Evolutionary conservation across 2,888 invertebrate species (phyloP).

Genomic region (Heliconius sara): DNA sequence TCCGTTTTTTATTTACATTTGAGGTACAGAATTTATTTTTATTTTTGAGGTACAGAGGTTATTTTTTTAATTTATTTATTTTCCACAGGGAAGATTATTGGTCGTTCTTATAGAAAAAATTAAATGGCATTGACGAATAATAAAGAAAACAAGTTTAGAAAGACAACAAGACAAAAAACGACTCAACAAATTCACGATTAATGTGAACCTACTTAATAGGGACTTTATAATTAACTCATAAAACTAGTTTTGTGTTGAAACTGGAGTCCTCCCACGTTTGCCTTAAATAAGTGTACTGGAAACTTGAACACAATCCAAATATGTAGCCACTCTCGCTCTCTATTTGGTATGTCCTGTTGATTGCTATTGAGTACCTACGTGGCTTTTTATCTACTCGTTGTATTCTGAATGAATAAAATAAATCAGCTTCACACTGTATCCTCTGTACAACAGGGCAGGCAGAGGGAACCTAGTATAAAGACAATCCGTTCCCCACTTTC

Average conservation of each 20-base stretch:
- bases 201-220: neutral
- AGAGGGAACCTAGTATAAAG: too few relatives aligned
- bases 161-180: neutral
- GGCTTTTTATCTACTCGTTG: constrained; percentile 27
- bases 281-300: constrained; percentile 36
- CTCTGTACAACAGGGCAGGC: too few relatives aligned
- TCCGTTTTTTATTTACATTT: too few relatives aligned
- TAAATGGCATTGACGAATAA: neutral
- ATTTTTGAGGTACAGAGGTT: too few relatives aligned
- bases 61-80: too few relatives aligned
- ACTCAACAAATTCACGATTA: neutral
- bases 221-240: constrained; percentile 8
- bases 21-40: too few relatives aligned
- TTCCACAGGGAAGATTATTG: too few relatives aligned
- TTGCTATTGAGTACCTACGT: constrained; percentile 20
- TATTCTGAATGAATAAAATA: neutral
- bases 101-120: too few relatives aligned
- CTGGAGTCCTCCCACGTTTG: constrained; percentile 44
- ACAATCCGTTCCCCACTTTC: too few relatives aligned
- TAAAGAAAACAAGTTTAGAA: neutral
- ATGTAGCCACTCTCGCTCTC: constrained; percentile 45
- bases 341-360: constrained; percentile 37
- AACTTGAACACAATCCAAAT: constrained; percentile 30
- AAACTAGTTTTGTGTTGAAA: constrained; percentile 45
- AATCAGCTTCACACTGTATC: too few relatives aligned